Conservation (phyloP, 2,113 vertebrate species). For the Phaethornis superciliosus region DNA sequence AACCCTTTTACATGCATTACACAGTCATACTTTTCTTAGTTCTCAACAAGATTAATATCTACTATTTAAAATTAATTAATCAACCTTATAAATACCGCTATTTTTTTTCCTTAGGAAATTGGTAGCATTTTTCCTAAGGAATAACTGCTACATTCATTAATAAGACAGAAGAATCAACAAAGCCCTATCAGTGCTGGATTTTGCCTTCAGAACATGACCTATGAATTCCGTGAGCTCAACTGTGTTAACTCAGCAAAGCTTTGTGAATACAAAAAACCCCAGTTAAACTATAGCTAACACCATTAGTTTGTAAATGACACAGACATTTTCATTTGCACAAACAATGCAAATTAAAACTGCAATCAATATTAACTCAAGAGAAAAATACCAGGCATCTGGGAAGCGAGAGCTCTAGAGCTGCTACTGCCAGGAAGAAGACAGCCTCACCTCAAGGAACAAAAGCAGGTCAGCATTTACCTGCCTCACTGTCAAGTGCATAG, state of each 20-base stretch:
- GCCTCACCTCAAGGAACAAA: background rate
- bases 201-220: background rate
- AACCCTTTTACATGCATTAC: background rate
- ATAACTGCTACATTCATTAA: background rate
- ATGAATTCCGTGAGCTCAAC: background rate
- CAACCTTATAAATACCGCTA: background rate
- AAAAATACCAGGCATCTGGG: background rate
- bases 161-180: background rate
- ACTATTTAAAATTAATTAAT: background rate
- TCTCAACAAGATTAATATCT: background rate
- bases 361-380: background rate
- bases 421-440: background rate
- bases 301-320: background rate
- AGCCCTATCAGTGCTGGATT: background rate
- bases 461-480: background rate
- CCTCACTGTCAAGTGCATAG: fast-evolving
- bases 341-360: background rate
- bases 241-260: background rate
- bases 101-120: background rate
- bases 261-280: background rate
- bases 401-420: too few species aligned
- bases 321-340: background rate
- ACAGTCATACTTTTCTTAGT: background rate
- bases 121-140: background rate
- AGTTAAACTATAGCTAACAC: background rate